Conservation (phyloP, 1,140 invertebrate genomes). For the silkworm (Bombyx mori) region DNA sequence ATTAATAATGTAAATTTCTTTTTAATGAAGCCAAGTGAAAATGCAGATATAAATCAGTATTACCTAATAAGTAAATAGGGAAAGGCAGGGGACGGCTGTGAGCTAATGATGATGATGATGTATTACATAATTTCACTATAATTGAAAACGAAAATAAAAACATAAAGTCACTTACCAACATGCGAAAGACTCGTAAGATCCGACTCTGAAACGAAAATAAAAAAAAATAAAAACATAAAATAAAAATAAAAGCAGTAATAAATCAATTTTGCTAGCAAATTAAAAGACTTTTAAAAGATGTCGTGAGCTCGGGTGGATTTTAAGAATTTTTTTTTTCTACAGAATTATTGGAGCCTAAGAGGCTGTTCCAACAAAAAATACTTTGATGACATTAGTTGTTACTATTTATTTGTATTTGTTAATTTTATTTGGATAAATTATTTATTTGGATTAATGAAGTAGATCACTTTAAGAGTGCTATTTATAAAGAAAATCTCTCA, state of each 20-base stretch:
- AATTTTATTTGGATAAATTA: neutral
- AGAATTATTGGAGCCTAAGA: neutral
- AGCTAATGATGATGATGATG: too few species aligned
- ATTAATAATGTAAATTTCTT: too few species aligned
- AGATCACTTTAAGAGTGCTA: too few species aligned
- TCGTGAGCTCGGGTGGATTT: neutral
- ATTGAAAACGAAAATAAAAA: conserved; percentile 8
- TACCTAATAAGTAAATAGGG: too few species aligned
- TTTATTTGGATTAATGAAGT: too few species aligned
- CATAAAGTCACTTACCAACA: conserved; percentile 70
- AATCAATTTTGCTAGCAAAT: conserved; percentile 15
- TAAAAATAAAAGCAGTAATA: conserved; percentile 30
- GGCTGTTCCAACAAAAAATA: neutral
- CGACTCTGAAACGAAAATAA: conserved; percentile 71
- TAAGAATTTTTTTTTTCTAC: neutral
- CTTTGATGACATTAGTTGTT: neutral
- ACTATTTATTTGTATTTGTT: neutral
- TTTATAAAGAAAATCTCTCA: neutral
- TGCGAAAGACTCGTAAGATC: conserved; percentile 73
- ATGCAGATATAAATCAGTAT: too few species aligned
- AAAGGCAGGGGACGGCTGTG: too few species aligned
- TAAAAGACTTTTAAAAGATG: neutral
- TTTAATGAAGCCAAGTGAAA: too few species aligned
- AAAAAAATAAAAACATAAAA: conserved; percentile 25
- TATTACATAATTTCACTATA: too few species aligned